Percentiles rank a stretch among this genome's conserved stretches.
Conservation (phyloP, 2,113 vertebrate genomes). For the Calonectris borealis region DNA sequence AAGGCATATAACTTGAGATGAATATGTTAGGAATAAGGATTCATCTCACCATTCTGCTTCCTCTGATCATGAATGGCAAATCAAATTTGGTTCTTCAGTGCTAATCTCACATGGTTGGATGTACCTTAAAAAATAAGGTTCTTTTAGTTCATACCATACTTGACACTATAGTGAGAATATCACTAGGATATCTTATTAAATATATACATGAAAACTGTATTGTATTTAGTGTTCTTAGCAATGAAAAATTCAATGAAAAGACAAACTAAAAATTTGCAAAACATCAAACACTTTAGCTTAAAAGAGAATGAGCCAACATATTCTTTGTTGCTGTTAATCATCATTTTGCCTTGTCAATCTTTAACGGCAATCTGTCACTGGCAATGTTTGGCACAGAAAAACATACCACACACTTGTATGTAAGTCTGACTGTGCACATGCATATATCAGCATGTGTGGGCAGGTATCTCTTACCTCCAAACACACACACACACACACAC, state of each 20-base stretch:
- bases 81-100: background rate
- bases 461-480: background rate
- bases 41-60: background rate
- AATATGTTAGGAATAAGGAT: background rate
- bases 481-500: background rate
- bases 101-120: background rate
- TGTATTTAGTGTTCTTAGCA: background rate
- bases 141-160: background rate
- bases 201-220: background rate
- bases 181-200: background rate
- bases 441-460: background rate
- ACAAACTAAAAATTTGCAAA: background rate
- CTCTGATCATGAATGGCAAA: background rate
- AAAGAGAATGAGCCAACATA: background rate
- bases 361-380: background rate
- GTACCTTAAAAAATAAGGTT: background rate
- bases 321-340: constrained; percentile 11
- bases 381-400: background rate
- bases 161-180: background rate
- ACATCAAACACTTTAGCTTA: background rate
- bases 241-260: background rate
- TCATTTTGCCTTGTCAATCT: background rate
- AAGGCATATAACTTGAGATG: background rate
- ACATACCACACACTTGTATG: background rate
- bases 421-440: background rate